Conservation (phyloP, 2,888 invertebrate genomes). For the Platycheirus rosarum region DNA sequence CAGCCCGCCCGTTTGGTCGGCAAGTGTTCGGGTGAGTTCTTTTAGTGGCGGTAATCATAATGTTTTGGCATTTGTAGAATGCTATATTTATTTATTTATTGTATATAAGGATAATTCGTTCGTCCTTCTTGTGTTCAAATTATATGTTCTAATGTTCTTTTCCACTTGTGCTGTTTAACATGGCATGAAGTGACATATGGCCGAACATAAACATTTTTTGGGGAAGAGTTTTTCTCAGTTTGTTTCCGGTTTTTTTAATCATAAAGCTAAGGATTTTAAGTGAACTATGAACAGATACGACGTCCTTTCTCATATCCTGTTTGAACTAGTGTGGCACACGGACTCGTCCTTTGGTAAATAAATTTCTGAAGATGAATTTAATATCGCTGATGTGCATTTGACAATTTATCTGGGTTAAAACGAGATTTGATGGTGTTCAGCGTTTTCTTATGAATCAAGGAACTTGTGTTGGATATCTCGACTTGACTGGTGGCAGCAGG, state of each 20-base stretch:
- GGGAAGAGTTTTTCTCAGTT: not conserved
- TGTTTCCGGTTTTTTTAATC: not conserved
- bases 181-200: constrained; percentile 67
- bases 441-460: constrained; percentile 7
- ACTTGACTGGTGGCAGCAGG: constrained; percentile 28
- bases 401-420: constrained; percentile 63
- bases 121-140: constrained; percentile 15
- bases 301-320: constrained; percentile 16
- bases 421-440: constrained; percentile 63
- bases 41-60: constrained; percentile 67
- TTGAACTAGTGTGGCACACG: constrained; percentile 15
- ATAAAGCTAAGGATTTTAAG: constrained; percentile 36
- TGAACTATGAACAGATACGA: constrained; percentile 47
- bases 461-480: constrained; percentile 12
- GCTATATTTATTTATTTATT: constrained; percentile 36
- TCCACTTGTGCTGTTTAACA: constrained; percentile 50
- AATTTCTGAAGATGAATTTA: constrained; percentile 67
- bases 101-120: constrained; percentile 38
- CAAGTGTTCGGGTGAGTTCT: constrained; percentile 42
- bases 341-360: constrained; percentile 37
- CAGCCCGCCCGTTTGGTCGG: constrained; percentile 41
- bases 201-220: constrained; percentile 61
- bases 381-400: constrained; percentile 66
- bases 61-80: constrained; percentile 70
- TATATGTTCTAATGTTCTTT: constrained; percentile 19